phyloP scores from a whole-genome alignment of 2,797 vertebrate genomes.

The Threskiornis aethiopicus region DNA sequence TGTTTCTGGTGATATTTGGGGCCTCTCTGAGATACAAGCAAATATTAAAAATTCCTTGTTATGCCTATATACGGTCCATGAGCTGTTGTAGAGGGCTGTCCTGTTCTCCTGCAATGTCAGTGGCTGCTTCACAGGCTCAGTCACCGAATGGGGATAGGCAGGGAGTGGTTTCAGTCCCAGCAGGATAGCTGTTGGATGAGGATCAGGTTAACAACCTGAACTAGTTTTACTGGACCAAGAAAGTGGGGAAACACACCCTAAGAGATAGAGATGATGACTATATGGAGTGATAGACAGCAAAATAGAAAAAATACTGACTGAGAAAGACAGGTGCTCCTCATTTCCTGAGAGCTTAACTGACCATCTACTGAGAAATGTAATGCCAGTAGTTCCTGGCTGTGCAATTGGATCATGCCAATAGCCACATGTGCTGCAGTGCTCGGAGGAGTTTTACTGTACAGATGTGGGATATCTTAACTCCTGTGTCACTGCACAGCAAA shows the following conservation, averaged over 20 bases:
- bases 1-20: neutral
- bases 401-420: neutral
- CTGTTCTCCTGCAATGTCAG: neutral
- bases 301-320: neutral
- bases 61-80: neutral
- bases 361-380: neutral
- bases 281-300: neutral
- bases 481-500: neutral
- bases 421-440: neutral
- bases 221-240: neutral
- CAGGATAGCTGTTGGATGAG: neutral
- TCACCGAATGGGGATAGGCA: neutral
- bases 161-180: neutral
- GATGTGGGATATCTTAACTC: neutral
- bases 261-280: neutral
- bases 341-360: neutral
- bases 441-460: neutral
- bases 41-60: neutral
- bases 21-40: neutral
- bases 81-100: neutral
- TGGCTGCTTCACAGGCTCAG: neutral
- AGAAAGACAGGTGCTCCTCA: neutral
- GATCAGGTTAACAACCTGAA: neutral
- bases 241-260: neutral
- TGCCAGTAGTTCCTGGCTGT: rapidly evolving